Evolutionary conservation across 2,888 invertebrate species (phyloP).

Genomic region (Orthosia gracilis): DNA sequence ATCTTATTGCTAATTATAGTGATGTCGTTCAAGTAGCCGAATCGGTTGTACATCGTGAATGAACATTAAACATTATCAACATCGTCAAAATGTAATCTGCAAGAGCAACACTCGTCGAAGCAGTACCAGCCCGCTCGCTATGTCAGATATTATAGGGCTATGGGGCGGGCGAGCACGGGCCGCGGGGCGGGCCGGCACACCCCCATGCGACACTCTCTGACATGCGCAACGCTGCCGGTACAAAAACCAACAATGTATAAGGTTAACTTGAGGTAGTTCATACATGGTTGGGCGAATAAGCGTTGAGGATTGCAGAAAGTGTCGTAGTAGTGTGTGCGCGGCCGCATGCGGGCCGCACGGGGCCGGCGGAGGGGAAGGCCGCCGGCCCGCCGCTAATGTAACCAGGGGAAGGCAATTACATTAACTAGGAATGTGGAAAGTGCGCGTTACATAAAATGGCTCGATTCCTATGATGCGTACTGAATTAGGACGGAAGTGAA

Average conservation of each 20-base stretch:
- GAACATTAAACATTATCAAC: conserved; percentile 76
- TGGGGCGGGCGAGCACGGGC: conserved; percentile 41
- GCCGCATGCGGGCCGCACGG: conserved; percentile 57
- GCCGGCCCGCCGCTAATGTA: conserved; percentile 82
- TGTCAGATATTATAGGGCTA: conserved; percentile 63
- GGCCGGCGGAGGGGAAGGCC: conserved; percentile 70
- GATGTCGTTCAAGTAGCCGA: conserved; percentile 86
- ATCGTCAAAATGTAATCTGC: conserved; percentile 81
- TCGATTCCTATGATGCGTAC: conserved; percentile 91
- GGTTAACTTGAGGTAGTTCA: conserved; percentile 11
- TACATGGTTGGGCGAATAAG: conserved; percentile 22
- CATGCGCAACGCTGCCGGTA: conserved; percentile 14
- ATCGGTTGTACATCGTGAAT: conserved; percentile 81
- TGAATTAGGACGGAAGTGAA: conserved; percentile 91
- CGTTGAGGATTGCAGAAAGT: conserved; percentile 10
- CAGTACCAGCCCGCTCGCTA: conserved; percentile 88
- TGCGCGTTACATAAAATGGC: conserved; percentile 91
- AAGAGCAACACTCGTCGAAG: conserved; percentile 86
- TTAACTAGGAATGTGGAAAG: conserved; percentile 85
- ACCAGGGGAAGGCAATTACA: conserved; percentile 89
- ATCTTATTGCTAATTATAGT: conserved; percentile 90
- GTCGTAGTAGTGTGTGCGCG: not conserved
- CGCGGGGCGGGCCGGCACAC: not conserved
- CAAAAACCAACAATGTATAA: conserved; percentile 31
- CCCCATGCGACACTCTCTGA: not conserved